These are phyloP conservation scores for Thunnus maccoyii DNA, from an alignment of 2,113 vertebrate genomes.

Conservation along the genomic window DNA sequence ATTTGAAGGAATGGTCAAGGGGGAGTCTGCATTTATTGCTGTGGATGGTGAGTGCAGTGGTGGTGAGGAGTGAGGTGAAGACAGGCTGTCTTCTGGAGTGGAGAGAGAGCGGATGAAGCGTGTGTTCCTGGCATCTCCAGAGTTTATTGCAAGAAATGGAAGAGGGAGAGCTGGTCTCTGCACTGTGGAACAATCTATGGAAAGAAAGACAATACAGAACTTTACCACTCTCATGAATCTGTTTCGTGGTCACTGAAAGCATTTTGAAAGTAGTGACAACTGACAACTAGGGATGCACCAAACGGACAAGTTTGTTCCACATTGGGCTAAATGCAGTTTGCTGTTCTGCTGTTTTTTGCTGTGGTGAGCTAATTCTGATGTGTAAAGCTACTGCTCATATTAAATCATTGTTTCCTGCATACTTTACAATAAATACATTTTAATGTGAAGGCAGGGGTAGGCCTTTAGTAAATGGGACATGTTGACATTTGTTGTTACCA, in stretches of 20 bases:
- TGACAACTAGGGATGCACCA: not conserved
- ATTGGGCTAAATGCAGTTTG: not conserved
- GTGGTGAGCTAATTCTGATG: not conserved
- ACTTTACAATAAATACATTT: too few relatives aligned
- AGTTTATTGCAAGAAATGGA: slow-evolving; percentile 87
- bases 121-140: slow-evolving; percentile 85
- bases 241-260: not conserved
- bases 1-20: not conserved
- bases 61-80: slow-evolving; percentile 30
- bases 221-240: not conserved
- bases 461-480: too few relatives aligned
- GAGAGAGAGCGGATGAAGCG: slow-evolving; percentile 55
- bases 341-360: not conserved
- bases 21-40: slow-evolving; percentile 59
- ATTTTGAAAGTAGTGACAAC: not conserved
- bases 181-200: slow-evolving; percentile 82
- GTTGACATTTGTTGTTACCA: too few relatives aligned
- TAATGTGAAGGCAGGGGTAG: too few relatives aligned
- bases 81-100: slow-evolving; percentile 51
- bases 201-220: slow-evolving; percentile 20
- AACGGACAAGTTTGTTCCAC: not conserved
- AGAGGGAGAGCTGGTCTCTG: slow-evolving; percentile 85
- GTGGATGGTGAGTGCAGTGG: slow-evolving; percentile 40
- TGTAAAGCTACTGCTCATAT: too few relatives aligned
- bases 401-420: too few relatives aligned